phyloP scores from a whole-genome alignment of 2,797 vertebrate genomes.

The Scolopax bukidnonensis region DNA sequence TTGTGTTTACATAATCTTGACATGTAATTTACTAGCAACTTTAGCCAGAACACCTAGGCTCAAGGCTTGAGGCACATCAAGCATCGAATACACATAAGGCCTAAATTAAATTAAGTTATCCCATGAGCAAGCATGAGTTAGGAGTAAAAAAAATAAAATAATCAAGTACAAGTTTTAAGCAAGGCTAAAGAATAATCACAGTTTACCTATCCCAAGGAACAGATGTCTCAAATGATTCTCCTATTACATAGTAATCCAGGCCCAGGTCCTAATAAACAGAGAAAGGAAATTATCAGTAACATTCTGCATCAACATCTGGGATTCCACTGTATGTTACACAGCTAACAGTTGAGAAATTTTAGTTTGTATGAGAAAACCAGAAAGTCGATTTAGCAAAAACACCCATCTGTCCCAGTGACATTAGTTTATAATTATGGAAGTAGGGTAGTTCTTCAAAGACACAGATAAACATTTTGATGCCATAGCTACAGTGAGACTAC shows the following conservation, averaged over 20 bases:
- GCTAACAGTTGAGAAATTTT: background rate
- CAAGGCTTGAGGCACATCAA: background rate
- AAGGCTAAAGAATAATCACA: background rate
- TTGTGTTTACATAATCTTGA: background rate
- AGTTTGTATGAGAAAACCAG: background rate
- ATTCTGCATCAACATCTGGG: background rate
- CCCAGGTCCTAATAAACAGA: conserved; percentile 88
- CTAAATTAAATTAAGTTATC: background rate
- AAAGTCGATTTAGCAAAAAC: background rate
- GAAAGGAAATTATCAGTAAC: conserved; percentile 23
- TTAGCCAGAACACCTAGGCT: background rate
- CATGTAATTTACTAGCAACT: background rate
- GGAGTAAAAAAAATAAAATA: background rate
- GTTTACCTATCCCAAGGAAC: conserved; percentile 99
- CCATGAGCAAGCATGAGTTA: background rate
- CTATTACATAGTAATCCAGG: conserved; percentile 95
- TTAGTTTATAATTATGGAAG: background rate
- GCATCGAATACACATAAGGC: background rate
- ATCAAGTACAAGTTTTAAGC: background rate
- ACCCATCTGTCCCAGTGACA: background rate
- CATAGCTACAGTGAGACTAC: background rate
- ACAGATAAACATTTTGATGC: background rate
- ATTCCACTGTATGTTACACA: background rate
- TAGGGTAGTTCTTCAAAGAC: background rate
- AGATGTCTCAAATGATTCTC: conserved; percentile 98